Base-by-base conservation (phyloP, 1,140 invertebrate genomes). In the Ostrea edulis region DNA sequence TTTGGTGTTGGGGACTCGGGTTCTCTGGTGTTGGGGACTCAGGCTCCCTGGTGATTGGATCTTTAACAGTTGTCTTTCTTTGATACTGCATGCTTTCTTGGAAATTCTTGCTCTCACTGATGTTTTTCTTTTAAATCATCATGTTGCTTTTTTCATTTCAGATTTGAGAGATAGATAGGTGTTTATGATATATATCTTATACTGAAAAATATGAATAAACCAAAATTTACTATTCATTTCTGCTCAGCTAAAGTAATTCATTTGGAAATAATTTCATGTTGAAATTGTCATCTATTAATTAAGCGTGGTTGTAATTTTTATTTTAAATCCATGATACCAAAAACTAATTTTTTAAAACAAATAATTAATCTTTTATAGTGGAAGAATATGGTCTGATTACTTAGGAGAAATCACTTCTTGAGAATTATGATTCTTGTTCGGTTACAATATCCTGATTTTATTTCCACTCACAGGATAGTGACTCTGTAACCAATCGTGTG, bases 401-500 rank as follows among this genome's bases (percentile, higher is more conserved):
- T 7, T 62, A 20, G 55, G 20, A 20, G 17, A n/a, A n/a, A n/a
- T n/a, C 5, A 20, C 17, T 17, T 62, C 55, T 62, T 20, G 5
- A 7, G 7, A 62, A n/a, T 20, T 62, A 20, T 62, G 17, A n/a
- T 62, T n/a, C n/a, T 62, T 62, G n/a, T 20, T 20, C 12, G 22
- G 22, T 29, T 77, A 9, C 12, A 11, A 8, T 29, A 77, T 14
- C 35, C 20, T 77, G 29, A 62, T 52, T 89, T 44, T 90, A 89
- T 54, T 77, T 17, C 29, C 5, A 25, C 25, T 35, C 25, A 29
- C 91, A 95, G 93, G 92, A 92, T 14, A 93, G 90, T 86, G 94
- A 95, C 58, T 94, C 94, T 35, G 94, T 94, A 11, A 95, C 93
- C 4, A 95, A 95, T 86, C 90, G 95, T 44, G 95, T 95, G 17